A percentile compares a stretch with the other conserved stretches of the same genome.
Conservation (phyloP, 2,113 vertebrate genomes). For the Willisornis vidua region DNA sequence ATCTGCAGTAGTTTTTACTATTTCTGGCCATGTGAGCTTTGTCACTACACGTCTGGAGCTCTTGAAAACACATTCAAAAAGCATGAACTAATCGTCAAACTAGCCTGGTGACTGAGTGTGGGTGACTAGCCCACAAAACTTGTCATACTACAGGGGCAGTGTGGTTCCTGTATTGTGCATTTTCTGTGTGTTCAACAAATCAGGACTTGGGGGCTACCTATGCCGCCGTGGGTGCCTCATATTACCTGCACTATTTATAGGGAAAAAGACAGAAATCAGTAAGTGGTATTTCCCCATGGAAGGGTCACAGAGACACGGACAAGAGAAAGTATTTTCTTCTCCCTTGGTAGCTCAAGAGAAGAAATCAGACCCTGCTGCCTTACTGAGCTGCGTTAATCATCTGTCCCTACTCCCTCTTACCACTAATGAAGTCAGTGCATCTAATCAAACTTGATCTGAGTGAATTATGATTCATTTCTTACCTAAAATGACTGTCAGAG, state of each 20-base stretch:
- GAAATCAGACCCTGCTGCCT: not conserved
- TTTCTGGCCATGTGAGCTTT: conserved; percentile 20
- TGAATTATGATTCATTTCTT: not conserved
- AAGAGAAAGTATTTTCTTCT: not conserved
- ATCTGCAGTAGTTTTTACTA: not conserved
- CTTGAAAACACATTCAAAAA: not conserved
- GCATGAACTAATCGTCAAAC: not conserved
- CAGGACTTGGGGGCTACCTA: not conserved
- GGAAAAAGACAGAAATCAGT: not conserved
- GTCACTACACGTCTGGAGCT: not conserved
- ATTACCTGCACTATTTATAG: not conserved
- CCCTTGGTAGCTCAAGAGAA: not conserved
- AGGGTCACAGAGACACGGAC: not conserved
- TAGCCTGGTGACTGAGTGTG: not conserved
- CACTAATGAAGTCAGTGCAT: not conserved
- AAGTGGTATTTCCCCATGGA: not conserved
- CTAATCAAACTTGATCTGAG: not conserved
- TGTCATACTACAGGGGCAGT: not conserved
- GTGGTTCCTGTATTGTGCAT: not conserved
- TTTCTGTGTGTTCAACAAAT: not conserved
- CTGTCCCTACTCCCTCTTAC: not conserved
- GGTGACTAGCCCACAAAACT: not conserved
- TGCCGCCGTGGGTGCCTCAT: not conserved
- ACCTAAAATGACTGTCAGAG: not conserved
- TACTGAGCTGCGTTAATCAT: not conserved